Evolutionary conservation across 1,140 invertebrate genomes (phyloP), one percentile per base, ranked within the genome.

Genomic region (Drosophila repletoides): DNA sequence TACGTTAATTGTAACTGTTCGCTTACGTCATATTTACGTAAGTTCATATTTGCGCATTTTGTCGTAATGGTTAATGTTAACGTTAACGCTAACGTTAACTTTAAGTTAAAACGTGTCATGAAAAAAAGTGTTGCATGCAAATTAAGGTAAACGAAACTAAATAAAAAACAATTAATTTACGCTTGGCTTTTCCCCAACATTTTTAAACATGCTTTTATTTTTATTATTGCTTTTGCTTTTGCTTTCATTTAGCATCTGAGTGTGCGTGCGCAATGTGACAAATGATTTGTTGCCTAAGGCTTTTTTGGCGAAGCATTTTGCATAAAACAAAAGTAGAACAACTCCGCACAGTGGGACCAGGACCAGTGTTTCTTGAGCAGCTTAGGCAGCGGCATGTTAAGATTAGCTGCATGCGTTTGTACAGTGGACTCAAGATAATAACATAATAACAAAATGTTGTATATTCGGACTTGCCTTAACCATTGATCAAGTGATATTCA

Each of bases 1-100:
- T 71, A 65, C 36, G 65, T 67, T 73, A 53, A 64, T 73, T 73
- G 19, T 53, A 69, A 56, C 49, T 40, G 9, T 46, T 24, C 36
- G 29, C 14, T 56, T 52, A 45, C 12, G 26, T n/a, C n/a, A n/a
- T n/a, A n/a, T n/a, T n/a, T 43, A 49, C 36, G 29, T 31, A 34
- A 9, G n/a, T 19, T 10, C 5, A 40, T 49, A 48, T 51, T 41
- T 41, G 28, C 28, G 33, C 33, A 61, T 43, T 52, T 43, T 43
- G n/a, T 26, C 19, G 14, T 31, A 33, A 9, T 14, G 7, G 7
- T 33, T 33, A 34, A 51, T 61, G 33, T 60, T 60, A 52, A 29
- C 31, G 19, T 12, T 36, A 49, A 49, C 29, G 28, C 29, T 52
- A 21, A n/a, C n/a, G n/a, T 49, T 49, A 49, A 28, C 19, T n/a